These are phyloP conservation scores for Lathronympha strigana DNA, from an alignment of 2,888 invertebrate genomes.

Conservation along the genomic window DNA sequence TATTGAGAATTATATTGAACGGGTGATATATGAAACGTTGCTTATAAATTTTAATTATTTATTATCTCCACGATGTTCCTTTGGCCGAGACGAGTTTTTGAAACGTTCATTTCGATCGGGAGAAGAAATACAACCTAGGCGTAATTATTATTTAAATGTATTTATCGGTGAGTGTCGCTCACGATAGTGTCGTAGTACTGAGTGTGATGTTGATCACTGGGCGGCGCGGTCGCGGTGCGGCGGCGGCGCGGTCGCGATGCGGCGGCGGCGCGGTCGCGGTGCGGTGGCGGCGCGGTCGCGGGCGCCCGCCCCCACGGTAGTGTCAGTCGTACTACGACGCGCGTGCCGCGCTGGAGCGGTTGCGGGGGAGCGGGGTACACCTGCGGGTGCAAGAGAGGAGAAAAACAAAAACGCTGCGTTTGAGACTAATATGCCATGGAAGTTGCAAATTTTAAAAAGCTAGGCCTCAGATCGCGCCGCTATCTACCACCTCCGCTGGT, in stretches of 20 bases:
- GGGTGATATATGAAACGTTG: conserved; percentile 85
- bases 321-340: too few species aligned
- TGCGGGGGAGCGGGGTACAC: conserved; percentile 44
- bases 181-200: conserved; percentile 77
- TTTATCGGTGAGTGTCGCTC: conserved; percentile 73
- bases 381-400: not conserved
- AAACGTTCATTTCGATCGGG: conserved; percentile 83
- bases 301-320: too few species aligned
- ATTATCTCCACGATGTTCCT: conserved; percentile 81
- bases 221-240: conserved; percentile 47
- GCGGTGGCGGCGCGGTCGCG: conserved; percentile 42
- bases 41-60: conserved; percentile 80
- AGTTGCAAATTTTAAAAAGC: not conserved
- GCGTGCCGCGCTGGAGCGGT: too few species aligned
- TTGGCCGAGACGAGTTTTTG: conserved; percentile 83
- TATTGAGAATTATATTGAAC: conserved; percentile 83
- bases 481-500: not conserved
- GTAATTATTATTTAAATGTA: conserved; percentile 81
- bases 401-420: not conserved
- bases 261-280: conserved; percentile 45
- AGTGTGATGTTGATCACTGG: conserved; percentile 81
- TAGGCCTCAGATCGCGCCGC: conserved; percentile 1
- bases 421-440: not conserved
- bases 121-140: conserved; percentile 83
- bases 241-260: conserved; percentile 46